Percentiles rank a stretch among this genome's conserved stretches.
These are phyloP conservation scores for Myioborus melanocephalus DNA, from an alignment of 2,797 vertebrate species.

Conservation along the genomic window DNA sequence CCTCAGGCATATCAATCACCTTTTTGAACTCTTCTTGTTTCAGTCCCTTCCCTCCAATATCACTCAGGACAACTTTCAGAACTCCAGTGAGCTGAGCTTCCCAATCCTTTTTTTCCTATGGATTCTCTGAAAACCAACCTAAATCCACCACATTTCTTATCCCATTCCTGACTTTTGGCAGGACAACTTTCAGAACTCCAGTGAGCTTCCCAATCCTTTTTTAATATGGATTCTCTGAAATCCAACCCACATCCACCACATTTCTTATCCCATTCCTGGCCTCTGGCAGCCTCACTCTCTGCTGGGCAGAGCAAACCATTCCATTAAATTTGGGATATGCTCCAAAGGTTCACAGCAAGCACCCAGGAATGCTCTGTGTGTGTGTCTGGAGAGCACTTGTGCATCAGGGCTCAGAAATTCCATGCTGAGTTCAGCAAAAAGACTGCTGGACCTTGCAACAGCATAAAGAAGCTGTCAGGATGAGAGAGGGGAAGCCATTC, in stretches of 20 bases:
- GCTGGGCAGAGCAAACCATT: background rate
- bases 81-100: background rate
- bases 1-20: background rate
- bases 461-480: background rate
- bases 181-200: background rate
- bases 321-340: background rate
- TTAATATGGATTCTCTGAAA: too few species aligned
- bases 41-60: background rate
- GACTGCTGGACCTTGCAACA: slow-evolving; percentile 23
- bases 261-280: background rate
- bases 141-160: background rate
- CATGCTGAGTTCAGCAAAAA: background rate
- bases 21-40: background rate
- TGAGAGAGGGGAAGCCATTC: background rate
- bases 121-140: background rate
- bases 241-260: too few species aligned
- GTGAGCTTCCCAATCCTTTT: too few species aligned
- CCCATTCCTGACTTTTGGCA: background rate
- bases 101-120: background rate
- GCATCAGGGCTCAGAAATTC: background rate
- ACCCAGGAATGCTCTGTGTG: background rate
- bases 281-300: background rate
- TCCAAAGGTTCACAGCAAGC: background rate
- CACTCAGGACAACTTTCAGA: background rate
- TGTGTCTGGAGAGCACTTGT: background rate